phyloP scores from a whole-genome alignment of 2,113 vertebrate species.

The Periophthalmus modestus region DNA sequence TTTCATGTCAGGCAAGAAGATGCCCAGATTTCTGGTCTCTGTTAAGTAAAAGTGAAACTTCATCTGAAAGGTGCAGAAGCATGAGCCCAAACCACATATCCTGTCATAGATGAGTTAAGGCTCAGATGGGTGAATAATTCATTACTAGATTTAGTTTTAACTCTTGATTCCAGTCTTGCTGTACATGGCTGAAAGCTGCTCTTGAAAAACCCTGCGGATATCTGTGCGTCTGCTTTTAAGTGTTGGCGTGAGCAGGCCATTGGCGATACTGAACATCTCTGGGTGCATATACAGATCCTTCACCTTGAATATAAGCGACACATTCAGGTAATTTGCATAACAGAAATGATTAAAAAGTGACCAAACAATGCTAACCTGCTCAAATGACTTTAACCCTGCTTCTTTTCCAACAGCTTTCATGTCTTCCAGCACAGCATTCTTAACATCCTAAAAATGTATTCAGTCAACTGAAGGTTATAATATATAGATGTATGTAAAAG shows the following conservation, averaged over 20 bases:
- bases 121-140: background rate
- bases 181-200: conserved; percentile 78
- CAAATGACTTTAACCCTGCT: conserved; percentile 80
- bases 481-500: background rate
- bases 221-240: conserved; percentile 76
- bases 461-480: too few species aligned
- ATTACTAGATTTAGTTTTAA: background rate
- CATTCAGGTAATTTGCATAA: background rate
- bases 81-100: conserved; percentile 18
- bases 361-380: conserved; percentile 66
- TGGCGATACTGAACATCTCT: conserved; percentile 76
- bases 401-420: conserved; percentile 73
- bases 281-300: conserved; percentile 76
- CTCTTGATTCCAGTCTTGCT: conserved; percentile 39
- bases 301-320: conserved; percentile 58
- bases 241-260: conserved; percentile 81
- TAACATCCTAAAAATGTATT: conserved; percentile 68
- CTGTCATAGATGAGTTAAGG: conserved; percentile 36
- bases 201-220: conserved; percentile 72
- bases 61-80: background rate
- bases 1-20: background rate
- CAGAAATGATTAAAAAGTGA: background rate
- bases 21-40: background rate
- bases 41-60: conserved; percentile 17
- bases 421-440: conserved; percentile 75